Evolutionary conservation across 2,888 invertebrate genomes (phyloP).

Genomic region (Entomobrya multifasciata): DNA sequence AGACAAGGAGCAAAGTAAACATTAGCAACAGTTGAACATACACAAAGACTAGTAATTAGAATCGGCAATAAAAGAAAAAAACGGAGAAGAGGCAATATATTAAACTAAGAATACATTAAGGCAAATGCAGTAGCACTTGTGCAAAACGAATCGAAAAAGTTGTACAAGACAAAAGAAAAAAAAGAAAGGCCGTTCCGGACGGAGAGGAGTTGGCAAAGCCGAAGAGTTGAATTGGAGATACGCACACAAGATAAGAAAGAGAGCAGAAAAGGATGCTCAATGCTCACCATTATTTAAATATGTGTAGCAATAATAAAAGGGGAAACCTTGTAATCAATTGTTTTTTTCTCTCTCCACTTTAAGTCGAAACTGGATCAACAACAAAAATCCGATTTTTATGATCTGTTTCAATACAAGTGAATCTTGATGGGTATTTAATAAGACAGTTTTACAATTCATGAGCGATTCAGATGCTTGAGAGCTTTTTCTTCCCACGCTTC

Average conservation of each 20-base stretch:
- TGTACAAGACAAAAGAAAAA: constrained; percentile 6
- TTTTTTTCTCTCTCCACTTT: neutral
- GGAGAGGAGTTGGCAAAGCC: constrained; percentile 57
- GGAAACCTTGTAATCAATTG: constrained; percentile 61
- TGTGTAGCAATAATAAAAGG: constrained; percentile 1
- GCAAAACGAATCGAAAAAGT: constrained; percentile 28
- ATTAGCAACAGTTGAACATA: constrained; percentile 58
- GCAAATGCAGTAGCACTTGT: constrained; percentile 15
- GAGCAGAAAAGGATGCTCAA: neutral
- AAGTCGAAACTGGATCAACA: constrained; percentile 63
- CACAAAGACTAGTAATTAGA: constrained; percentile 68
- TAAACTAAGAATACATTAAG: constrained; percentile 1
- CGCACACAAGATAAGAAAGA: constrained; percentile 13
- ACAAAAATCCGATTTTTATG: constrained; percentile 71
- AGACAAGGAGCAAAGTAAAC: constrained; percentile 62
- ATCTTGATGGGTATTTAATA: constrained; percentile 72
- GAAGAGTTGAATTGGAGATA: neutral
- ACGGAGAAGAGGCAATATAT: constrained; percentile 15
- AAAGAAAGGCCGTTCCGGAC: constrained; percentile 32
- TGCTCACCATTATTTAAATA: constrained; percentile 8
- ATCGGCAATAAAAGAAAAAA: constrained; percentile 56
- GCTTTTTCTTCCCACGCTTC: constrained; percentile 70
- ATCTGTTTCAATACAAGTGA: constrained; percentile 61
- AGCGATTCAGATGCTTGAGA: constrained; percentile 51
- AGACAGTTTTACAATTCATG: constrained; percentile 70